Evolutionary conservation across 1,140 invertebrate species (phyloP).

Genomic region (Cydia splendana): DNA sequence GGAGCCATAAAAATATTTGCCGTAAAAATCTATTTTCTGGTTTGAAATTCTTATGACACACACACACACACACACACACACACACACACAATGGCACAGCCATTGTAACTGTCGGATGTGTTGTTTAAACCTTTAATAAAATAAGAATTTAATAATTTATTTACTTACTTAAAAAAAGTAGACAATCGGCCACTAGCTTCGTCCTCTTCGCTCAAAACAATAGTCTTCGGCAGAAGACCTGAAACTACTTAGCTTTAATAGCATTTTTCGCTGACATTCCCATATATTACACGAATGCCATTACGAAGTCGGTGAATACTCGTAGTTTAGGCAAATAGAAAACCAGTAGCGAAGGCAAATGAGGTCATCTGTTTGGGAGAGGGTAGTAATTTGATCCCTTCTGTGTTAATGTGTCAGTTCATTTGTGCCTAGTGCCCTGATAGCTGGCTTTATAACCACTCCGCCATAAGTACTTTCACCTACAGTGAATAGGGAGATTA

Average conservation of each 20-base stretch:
- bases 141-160: too few relatives aligned
- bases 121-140: too few relatives aligned
- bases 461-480: constrained; percentile 1
- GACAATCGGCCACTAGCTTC: too few relatives aligned
- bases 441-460: constrained; percentile 18
- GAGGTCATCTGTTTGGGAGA: neutral
- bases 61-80: too few relatives aligned
- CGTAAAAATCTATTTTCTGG: too few relatives aligned
- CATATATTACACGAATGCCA: neutral
- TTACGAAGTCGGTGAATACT: neutral
- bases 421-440: constrained; percentile 10
- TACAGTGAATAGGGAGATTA: constrained; percentile 4
- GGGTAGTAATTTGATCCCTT: constrained; percentile 22
- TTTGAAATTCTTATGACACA: too few relatives aligned
- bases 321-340: constrained; percentile 18
- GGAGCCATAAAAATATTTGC: too few relatives aligned
- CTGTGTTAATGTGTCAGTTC: constrained; percentile 32
- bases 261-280: neutral
- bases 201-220: too few relatives aligned
- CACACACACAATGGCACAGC: too few relatives aligned
- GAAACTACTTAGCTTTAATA: neutral
- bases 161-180: too few relatives aligned
- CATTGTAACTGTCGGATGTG: too few relatives aligned
- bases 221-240: too few relatives aligned
- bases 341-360: constrained; percentile 1